A percentile compares a stretch with the other conserved stretches of the same genome.
These are phyloP conservation scores for Thalassophryne amazonica DNA, from an alignment of 2,797 vertebrate species.

Conservation along the genomic window DNA sequence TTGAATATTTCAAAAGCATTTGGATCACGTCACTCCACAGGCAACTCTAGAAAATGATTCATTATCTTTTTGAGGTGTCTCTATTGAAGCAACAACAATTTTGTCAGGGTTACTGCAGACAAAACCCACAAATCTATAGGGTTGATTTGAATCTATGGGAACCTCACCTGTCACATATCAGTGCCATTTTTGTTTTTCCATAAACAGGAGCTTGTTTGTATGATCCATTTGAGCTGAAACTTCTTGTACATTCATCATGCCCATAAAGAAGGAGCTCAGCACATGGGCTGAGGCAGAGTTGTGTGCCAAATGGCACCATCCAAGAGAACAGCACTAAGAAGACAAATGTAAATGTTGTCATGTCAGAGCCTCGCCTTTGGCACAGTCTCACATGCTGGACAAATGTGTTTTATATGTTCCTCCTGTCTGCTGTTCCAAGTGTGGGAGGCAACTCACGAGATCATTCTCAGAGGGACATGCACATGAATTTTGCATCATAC, in stretches of 20 bases:
- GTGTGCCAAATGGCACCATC: slow-evolving; percentile 46
- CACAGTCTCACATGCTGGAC: slow-evolving; percentile 23
- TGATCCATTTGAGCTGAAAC: slow-evolving; percentile 7
- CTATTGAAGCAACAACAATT: slow-evolving; percentile 16
- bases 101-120: slow-evolving; percentile 6
- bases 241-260: slow-evolving; percentile 10
- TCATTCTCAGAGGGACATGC: slow-evolving; percentile 41
- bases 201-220: slow-evolving; percentile 19
- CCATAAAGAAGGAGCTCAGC: slow-evolving; percentile 12
- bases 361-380: slow-evolving; percentile 67
- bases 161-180: slow-evolving; percentile 62
- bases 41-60: slow-evolving; percentile 24
- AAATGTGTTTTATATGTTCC: slow-evolving; percentile 69
- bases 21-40: neutral
- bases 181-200: slow-evolving; percentile 10
- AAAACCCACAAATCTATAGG: slow-evolving; percentile 22
- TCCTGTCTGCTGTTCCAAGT: slow-evolving; percentile 19
- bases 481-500: slow-evolving; percentile 14
- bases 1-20: slow-evolving; percentile 2
- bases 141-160: slow-evolving; percentile 9
- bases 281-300: slow-evolving; percentile 23
- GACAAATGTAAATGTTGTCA: slow-evolving; percentile 66
- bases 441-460: slow-evolving; percentile 47
- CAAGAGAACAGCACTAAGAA: slow-evolving; percentile 65
- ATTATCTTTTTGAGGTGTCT: slow-evolving; percentile 26